Conservation (phyloP, 2,113 vertebrate genomes). For the Nettapus auritus region DNA sequence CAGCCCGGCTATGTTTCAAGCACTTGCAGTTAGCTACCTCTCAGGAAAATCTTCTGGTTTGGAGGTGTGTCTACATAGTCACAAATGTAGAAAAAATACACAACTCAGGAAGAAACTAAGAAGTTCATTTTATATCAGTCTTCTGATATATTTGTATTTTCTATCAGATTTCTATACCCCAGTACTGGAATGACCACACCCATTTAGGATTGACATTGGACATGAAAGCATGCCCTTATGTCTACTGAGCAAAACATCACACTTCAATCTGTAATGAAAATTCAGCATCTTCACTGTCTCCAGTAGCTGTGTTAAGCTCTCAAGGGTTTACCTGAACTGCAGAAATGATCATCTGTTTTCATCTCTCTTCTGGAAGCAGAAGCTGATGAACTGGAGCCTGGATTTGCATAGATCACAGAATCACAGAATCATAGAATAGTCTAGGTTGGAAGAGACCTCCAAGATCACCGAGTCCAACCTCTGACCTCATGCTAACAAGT, state of each 20-base stretch:
- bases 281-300: background rate
- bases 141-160: too few relatives aligned
- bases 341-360: background rate
- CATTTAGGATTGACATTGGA: background rate
- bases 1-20: background rate
- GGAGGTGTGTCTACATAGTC: background rate
- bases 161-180: background rate
- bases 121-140: background rate
- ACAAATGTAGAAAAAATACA: rapidly evolving
- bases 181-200: rapidly evolving
- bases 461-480: too few relatives aligned
- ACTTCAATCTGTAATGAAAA: background rate
- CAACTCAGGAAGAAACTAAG: background rate
- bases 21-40: background rate
- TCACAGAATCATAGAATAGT: too few relatives aligned
- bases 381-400: background rate
- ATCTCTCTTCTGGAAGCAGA: background rate
- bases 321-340: background rate
- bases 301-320: background rate
- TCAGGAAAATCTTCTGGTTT: background rate
- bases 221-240: background rate
- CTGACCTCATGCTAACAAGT: too few relatives aligned
- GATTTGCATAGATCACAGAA: background rate
- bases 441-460: too few relatives aligned
- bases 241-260: background rate